These are phyloP conservation scores for Loripinus fragilis DNA, from an alignment of 2,888 invertebrate species.

Conservation along the genomic window DNA sequence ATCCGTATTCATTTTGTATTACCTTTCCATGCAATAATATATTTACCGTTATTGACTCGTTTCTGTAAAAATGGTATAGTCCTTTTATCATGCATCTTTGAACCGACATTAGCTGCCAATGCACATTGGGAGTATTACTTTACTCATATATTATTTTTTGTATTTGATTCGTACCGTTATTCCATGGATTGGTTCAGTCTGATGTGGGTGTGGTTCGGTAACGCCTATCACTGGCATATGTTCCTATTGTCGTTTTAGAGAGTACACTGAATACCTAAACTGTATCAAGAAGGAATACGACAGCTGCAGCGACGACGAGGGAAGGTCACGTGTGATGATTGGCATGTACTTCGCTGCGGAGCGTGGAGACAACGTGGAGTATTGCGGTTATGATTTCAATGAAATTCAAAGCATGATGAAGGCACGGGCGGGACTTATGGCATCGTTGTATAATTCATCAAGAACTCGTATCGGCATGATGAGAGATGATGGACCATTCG, in stretches of 20 bases:
- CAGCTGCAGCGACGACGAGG: conserved; percentile 32
- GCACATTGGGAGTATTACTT: too few relatives aligned
- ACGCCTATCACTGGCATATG: too few relatives aligned
- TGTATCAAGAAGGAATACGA: conserved; percentile 44
- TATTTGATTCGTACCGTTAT: too few relatives aligned
- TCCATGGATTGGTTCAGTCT: too few relatives aligned
- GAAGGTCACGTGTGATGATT: conserved; percentile 22
- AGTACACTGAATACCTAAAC: conserved; percentile 35
- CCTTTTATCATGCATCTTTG: too few relatives aligned
- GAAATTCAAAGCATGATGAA: conserved; percentile 39
- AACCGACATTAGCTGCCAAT: too few relatives aligned
- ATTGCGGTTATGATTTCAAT: conserved; percentile 38
- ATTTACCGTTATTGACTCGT: too few relatives aligned
- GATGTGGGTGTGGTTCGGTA: too few relatives aligned
- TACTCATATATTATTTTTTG: too few relatives aligned
- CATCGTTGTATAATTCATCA: conserved; percentile 27
- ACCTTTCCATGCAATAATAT: too few relatives aligned
- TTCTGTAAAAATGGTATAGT: too few relatives aligned
- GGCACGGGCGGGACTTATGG: conserved; percentile 38
- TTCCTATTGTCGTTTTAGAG: conserved; percentile 18
- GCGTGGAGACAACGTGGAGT: conserved; percentile 3
- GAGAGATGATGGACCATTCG: conserved; percentile 7
- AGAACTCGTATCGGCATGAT: neutral
- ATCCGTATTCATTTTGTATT: too few relatives aligned
- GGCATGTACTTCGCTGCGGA: conserved; percentile 5